Evolutionary conservation across 2,113 vertebrate species (phyloP).

Genomic region (Laticauda laticaudata): DNA sequence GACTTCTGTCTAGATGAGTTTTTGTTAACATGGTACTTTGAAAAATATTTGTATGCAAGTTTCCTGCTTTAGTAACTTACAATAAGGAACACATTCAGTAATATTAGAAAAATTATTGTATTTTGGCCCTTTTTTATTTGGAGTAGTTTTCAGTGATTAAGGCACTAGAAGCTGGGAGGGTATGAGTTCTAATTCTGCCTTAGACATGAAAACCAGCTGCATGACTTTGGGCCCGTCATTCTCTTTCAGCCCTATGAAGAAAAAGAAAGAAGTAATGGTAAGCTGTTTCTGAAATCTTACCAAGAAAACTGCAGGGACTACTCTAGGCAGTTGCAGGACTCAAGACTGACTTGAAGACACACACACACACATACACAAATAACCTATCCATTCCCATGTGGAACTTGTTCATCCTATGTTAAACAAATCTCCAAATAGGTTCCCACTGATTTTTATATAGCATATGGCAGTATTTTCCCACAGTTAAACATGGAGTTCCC

Average conservation of each 20-base stretch:
- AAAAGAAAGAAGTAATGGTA: background rate
- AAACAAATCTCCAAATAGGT: background rate
- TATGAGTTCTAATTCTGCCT: background rate
- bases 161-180: background rate
- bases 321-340: background rate
- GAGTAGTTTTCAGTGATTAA: background rate
- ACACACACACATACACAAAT: too few species aligned
- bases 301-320: background rate
- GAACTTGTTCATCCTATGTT: background rate
- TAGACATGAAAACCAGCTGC: background rate
- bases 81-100: background rate
- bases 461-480: background rate
- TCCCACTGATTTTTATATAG: background rate
- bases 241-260: background rate
- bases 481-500: background rate
- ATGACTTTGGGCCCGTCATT: background rate
- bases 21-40: background rate
- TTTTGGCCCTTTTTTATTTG: background rate
- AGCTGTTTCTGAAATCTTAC: background rate
- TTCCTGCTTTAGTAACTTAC: background rate
- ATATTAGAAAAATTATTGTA: background rate
- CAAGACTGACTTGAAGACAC: background rate
- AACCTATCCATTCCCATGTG: background rate
- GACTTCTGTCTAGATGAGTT: background rate
- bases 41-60: slow-evolving; percentile 19